Conservation (phyloP, 2,797 vertebrate genomes). For the Acrocephalus scirpaceus region DNA sequence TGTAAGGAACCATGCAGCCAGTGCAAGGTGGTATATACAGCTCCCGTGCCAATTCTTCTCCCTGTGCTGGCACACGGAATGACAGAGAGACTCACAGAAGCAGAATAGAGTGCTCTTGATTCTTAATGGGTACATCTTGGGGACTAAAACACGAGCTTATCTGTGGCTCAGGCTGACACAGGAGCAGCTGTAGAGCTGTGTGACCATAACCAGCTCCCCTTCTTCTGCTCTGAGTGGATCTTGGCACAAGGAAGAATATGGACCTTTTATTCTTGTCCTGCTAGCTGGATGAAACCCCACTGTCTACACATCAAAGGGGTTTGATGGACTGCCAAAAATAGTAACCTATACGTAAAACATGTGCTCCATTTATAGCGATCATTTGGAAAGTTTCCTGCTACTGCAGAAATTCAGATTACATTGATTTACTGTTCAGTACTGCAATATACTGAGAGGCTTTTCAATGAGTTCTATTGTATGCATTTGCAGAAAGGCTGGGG, state of each 20-base stretch:
- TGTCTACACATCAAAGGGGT: slow-evolving; percentile 69
- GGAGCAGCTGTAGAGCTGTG: not conserved
- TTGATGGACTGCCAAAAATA: slow-evolving; percentile 75
- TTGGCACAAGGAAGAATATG: slow-evolving; percentile 50
- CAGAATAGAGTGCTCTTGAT: not conserved
- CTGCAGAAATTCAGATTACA: slow-evolving; percentile 74
- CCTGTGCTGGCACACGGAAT: not conserved
- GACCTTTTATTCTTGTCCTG: slow-evolving; percentile 67
- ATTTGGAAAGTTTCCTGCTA: slow-evolving; percentile 76
- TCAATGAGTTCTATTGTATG: slow-evolving; percentile 67
- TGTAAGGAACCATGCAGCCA: not conserved
- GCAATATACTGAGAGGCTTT: slow-evolving; percentile 50
- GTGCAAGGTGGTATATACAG: not conserved
- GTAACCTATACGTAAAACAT: slow-evolving; percentile 75
- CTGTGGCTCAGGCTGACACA: not conserved
- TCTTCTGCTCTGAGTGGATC: slow-evolving; percentile 34
- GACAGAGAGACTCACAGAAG: not conserved
- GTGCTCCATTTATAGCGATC: slow-evolving; percentile 73
- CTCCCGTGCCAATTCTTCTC: not conserved
- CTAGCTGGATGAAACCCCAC: slow-evolving; percentile 64
- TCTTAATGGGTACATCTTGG: not conserved
- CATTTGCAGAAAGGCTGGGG: slow-evolving; percentile 32
- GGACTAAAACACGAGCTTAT: not conserved
- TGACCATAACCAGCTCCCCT: slow-evolving; percentile 7
- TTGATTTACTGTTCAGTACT: slow-evolving; percentile 69